Conservation (phyloP, 2,888 invertebrate species). For the Callyntrura guangdongensis region DNA sequence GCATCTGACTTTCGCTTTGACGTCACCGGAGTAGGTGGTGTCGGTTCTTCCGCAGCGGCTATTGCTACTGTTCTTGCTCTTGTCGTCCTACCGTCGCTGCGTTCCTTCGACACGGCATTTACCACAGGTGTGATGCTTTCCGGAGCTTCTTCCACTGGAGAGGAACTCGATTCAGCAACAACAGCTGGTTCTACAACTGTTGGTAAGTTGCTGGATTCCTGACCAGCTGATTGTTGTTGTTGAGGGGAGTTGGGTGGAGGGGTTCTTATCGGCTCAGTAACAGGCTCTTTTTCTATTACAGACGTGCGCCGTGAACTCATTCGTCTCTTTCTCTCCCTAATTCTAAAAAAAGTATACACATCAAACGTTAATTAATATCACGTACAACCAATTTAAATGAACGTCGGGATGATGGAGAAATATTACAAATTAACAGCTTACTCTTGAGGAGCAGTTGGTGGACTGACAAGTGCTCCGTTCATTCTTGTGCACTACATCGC, state of each 20-base stretch:
- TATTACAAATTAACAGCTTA: slow-evolving; percentile 28
- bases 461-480: slow-evolving; percentile 76
- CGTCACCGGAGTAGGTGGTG: slow-evolving; percentile 61
- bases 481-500: slow-evolving; percentile 69
- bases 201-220: background rate
- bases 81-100: slow-evolving; percentile 86
- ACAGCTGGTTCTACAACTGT: too few relatives aligned
- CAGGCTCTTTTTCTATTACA: slow-evolving; percentile 76
- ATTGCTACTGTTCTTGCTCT: slow-evolving; percentile 86
- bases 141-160: slow-evolving; percentile 42
- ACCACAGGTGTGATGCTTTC: background rate
- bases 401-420: too few relatives aligned
- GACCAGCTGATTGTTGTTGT: background rate
- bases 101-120: slow-evolving; percentile 14
- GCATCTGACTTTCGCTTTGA: slow-evolving; percentile 68
- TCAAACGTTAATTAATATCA: too few relatives aligned
- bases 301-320: slow-evolving; percentile 83
- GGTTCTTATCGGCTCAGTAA: slow-evolving; percentile 13
- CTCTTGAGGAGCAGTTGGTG: slow-evolving; percentile 60
- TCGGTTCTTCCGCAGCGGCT: slow-evolving; percentile 85
- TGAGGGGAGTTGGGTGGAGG: background rate
- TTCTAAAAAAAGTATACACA: slow-evolving; percentile 64
- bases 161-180: slow-evolving; percentile 1
- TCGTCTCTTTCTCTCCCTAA: slow-evolving; percentile 82
- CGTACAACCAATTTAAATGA: background rate